Conservation (phyloP, 2,797 vertebrate species). For the Alca torda region DNA sequence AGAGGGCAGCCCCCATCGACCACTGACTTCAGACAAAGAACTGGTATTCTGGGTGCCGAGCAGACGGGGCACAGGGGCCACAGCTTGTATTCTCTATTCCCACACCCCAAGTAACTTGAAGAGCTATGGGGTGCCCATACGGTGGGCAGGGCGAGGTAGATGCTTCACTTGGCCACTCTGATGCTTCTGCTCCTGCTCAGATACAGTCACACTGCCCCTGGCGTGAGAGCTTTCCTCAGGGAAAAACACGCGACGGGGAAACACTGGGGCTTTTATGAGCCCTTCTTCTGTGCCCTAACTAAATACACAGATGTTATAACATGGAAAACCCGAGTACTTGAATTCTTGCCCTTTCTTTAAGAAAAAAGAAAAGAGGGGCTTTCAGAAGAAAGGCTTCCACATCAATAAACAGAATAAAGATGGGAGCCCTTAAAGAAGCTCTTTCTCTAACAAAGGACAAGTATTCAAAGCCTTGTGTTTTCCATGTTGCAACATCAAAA, state of each 20-base stretch:
- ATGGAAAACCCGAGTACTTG: slow-evolving; percentile 20
- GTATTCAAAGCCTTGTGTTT: slow-evolving; percentile 42
- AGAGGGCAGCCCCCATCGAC: neutral
- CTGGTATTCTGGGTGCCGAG: neutral
- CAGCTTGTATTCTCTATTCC: neutral
- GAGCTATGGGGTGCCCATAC: neutral
- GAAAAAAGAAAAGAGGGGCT: neutral
- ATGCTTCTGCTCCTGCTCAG: neutral
- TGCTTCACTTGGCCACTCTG: neutral
- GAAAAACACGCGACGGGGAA: neutral
- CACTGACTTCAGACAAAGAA: neutral
- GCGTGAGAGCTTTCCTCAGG: neutral
- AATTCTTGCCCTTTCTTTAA: slow-evolving; percentile 44
- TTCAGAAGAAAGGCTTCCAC: slow-evolving; percentile 27
- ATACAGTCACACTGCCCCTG: neutral
- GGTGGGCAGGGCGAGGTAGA: neutral
- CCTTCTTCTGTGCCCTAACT: slow-evolving; percentile 3
- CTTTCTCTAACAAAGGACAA: slow-evolving; percentile 40
- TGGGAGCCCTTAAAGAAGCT: neutral
- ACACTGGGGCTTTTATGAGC: slow-evolving; percentile 22
- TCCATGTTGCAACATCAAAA: slow-evolving; percentile 54
- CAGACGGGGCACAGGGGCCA: neutral
- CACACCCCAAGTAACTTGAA: neutral
- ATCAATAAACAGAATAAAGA: slow-evolving; percentile 44
- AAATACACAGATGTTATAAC: slow-evolving; percentile 59